Conservation (phyloP, 2,113 vertebrate species). For the Lipotes vexillifer region DNA sequence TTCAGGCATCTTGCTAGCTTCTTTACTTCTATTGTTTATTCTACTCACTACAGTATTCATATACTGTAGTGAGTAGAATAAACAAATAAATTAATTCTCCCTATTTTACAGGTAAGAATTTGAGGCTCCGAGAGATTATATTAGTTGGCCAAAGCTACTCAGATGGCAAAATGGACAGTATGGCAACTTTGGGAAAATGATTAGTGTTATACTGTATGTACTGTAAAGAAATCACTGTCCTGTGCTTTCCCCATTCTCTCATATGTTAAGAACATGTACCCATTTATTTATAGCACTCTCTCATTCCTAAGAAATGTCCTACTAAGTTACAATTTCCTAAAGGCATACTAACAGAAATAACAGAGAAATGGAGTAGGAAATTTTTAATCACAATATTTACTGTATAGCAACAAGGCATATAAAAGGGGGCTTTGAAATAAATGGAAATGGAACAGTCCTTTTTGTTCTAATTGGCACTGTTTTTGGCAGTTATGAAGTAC, state of each 20-base stretch:
- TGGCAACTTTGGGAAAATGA: not conserved
- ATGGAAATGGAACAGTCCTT: conserved; percentile 33
- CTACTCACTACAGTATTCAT: not conserved
- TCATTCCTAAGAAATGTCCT: not conserved
- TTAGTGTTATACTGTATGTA: not conserved
- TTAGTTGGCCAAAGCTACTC: not conserved
- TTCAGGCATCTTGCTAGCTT: not conserved
- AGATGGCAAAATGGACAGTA: not conserved
- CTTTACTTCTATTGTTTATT: not conserved
- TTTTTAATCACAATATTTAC: conserved; percentile 39
- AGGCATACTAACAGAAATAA: conserved; percentile 21
- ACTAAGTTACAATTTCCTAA: conserved; percentile 32
- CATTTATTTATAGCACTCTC: not conserved
- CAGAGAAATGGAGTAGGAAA: not conserved
- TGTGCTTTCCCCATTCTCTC: not conserved
- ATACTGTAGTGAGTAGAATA: no score
- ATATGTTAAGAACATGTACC: not conserved
- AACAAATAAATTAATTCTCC: not conserved
- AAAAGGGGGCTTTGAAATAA: conserved; percentile 16
- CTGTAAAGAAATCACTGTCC: not conserved
- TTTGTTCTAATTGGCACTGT: conserved; percentile 22
- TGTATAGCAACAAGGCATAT: not conserved
- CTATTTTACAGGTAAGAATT: not conserved
- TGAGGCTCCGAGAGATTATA: not conserved
- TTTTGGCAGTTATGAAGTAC: not conserved